These are phyloP conservation scores for Lampris incognitus DNA, from an alignment of 2,113 vertebrate species.

Conservation along the genomic window DNA sequence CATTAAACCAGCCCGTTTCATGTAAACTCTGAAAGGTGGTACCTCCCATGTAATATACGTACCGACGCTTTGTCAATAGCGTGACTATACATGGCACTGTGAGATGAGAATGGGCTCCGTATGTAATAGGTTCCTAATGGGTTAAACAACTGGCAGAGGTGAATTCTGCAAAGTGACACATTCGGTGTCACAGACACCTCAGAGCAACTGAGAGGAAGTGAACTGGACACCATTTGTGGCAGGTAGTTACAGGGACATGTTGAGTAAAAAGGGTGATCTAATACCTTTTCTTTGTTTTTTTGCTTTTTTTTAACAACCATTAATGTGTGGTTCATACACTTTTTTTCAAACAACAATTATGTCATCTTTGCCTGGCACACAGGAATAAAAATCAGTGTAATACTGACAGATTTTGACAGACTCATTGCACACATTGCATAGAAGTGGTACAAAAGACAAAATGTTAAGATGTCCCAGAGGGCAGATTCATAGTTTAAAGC, in stretches of 20 bases:
- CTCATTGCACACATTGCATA: slow-evolving; percentile 40
- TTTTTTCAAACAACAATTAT: neutral
- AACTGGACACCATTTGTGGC: slow-evolving; percentile 48
- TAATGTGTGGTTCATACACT: neutral
- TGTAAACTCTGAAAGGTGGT: too few relatives aligned
- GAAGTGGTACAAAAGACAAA: slow-evolving; percentile 39
- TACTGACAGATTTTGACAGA: slow-evolving; percentile 1
- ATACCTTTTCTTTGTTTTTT: neutral
- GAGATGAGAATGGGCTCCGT: too few relatives aligned
- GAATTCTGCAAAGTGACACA: slow-evolving; percentile 14
- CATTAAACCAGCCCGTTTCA: too few relatives aligned
- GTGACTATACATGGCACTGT: too few relatives aligned
- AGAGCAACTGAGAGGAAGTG: slow-evolving; percentile 25
- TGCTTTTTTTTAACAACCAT: neutral
- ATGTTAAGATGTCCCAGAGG: slow-evolving; percentile 38
- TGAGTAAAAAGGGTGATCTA: slow-evolving; percentile 34
- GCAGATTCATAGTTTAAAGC: slow-evolving; percentile 54
- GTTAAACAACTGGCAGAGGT: slow-evolving; percentile 2
- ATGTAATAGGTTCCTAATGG: slow-evolving; percentile 31
- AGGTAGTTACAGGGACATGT: slow-evolving; percentile 31
- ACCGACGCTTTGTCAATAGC: too few relatives aligned
- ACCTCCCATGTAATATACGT: too few relatives aligned
- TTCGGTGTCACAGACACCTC: slow-evolving; percentile 1
- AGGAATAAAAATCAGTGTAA: slow-evolving; percentile 16
- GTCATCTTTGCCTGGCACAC: neutral